Conservation (phyloP, 64 coral and sea anemone genomes). For the Astreopora myriophthalma region DNA sequence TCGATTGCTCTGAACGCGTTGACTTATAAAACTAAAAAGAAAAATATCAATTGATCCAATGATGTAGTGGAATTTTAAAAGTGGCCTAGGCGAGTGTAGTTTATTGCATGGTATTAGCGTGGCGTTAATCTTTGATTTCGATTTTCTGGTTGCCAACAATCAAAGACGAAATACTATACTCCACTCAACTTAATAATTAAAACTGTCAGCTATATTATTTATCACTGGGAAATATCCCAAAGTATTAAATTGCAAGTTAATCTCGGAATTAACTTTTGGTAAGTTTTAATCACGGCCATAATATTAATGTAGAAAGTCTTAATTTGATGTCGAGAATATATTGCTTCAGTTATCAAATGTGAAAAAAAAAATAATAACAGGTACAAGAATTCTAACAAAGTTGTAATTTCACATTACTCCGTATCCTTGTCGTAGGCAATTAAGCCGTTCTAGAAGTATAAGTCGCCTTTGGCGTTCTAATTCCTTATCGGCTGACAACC, state of each 20-base stretch:
- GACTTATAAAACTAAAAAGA: neutral
- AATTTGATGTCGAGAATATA: slow-evolving; percentile 4
- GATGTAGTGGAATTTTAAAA: neutral
- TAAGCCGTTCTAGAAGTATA: slow-evolving; percentile 81
- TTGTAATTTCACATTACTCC: slow-evolving; percentile 43
- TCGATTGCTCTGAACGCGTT: neutral
- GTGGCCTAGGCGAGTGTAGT: neutral
- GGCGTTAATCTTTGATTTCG: neutral
- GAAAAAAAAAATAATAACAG: neutral
- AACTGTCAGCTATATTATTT: neutral
- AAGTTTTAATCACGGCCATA: neutral
- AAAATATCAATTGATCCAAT: neutral
- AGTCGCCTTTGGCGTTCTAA: slow-evolving; percentile 85
- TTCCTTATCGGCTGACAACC: slow-evolving; percentile 90
- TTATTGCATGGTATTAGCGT: neutral
- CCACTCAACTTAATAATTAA: neutral
- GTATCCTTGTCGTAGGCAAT: slow-evolving; percentile 76
- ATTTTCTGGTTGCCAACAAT: neutral
- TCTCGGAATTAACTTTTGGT: slow-evolving; percentile 5
- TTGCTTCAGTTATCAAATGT: neutral
- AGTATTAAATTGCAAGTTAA: slow-evolving; percentile 34
- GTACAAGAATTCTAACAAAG: neutral
- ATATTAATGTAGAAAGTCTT: neutral
- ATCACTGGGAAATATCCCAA: neutral
- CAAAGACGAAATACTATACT: neutral